These are phyloP conservation scores for Anthrax anthrax DNA, from an alignment of 2,888 invertebrate genomes.

Conservation along the genomic window DNA sequence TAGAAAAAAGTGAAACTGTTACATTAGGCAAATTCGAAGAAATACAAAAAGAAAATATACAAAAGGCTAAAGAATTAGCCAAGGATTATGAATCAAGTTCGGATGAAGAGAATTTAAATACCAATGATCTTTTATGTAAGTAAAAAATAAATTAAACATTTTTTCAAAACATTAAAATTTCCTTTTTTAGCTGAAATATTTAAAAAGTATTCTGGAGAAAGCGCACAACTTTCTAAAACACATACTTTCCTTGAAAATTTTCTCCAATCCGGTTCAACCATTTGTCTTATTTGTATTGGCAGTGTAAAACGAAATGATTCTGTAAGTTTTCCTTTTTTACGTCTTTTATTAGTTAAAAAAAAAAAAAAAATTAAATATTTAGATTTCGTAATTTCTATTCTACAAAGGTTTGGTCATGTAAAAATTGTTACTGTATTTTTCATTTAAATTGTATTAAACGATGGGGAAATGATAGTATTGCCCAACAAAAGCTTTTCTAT, in stretches of 20 bases:
- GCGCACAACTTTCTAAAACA: conserved; percentile 41
- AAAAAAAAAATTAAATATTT: background rate
- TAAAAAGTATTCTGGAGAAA: conserved; percentile 36
- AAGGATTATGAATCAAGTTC: conserved; percentile 40
- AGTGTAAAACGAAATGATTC: conserved; percentile 65
- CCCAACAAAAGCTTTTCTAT: conserved; percentile 46
- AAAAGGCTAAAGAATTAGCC: conserved; percentile 36
- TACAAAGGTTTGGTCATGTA: conserved; percentile 83
- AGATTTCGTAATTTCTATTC: too few species aligned
- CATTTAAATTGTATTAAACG: conserved; percentile 80
- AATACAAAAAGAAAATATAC: conserved; percentile 36
- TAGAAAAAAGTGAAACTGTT: too few species aligned
- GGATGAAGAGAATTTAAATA: conserved; percentile 40
- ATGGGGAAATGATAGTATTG: conserved; percentile 81
- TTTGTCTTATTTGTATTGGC: conserved; percentile 83
- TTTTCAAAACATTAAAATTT: background rate
- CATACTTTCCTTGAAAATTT: conserved; percentile 62
- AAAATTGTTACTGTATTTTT: conserved; percentile 67
- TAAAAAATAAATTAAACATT: background rate
- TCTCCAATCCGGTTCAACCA: conserved; percentile 62
- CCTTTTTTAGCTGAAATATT: conserved; percentile 35
- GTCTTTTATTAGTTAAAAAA: background rate
- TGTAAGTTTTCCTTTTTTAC: too few species aligned
- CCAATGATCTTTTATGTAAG: conserved; percentile 36
- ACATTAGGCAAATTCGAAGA: conserved; percentile 28